Conservation (phyloP, 2,113 vertebrate genomes). For the Rhabdornis inornatus region DNA sequence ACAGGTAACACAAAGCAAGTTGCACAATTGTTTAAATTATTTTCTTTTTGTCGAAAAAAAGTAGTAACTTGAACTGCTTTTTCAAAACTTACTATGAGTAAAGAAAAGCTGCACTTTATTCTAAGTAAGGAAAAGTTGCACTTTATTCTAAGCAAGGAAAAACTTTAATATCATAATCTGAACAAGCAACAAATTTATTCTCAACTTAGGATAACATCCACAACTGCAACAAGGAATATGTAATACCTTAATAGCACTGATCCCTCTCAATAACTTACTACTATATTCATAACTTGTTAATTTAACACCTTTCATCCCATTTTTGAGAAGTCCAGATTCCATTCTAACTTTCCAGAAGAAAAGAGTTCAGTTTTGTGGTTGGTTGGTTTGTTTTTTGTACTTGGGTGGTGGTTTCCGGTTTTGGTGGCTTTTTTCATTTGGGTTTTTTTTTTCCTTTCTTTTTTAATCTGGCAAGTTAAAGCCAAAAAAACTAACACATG, state of each 20-base stretch:
- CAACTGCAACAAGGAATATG: not conserved
- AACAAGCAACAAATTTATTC: not conserved
- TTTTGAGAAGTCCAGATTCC: not conserved
- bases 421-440: not conserved
- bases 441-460: fast-evolving
- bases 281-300: not conserved
- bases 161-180: not conserved
- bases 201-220: not conserved
- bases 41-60: not conserved
- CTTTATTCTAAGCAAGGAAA: not conserved
- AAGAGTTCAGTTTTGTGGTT: not conserved
- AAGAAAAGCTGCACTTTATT: not conserved
- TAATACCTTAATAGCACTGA: not conserved
- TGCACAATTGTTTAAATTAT: not conserved
- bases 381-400: not conserved
- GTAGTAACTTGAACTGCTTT: not conserved
- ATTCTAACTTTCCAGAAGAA: not conserved
- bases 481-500: not conserved
- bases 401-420: not conserved
- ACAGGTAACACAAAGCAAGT: not conserved
- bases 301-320: not conserved
- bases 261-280: not conserved
- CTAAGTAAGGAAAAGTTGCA: not conserved
- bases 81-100: not conserved
- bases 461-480: not conserved